Evolutionary conservation across 37 sponge, comb jelly and placozoan genomes (phyloP), one percentile per base, ranked within the genome.

Genomic region (Corticium candelabrum): DNA sequence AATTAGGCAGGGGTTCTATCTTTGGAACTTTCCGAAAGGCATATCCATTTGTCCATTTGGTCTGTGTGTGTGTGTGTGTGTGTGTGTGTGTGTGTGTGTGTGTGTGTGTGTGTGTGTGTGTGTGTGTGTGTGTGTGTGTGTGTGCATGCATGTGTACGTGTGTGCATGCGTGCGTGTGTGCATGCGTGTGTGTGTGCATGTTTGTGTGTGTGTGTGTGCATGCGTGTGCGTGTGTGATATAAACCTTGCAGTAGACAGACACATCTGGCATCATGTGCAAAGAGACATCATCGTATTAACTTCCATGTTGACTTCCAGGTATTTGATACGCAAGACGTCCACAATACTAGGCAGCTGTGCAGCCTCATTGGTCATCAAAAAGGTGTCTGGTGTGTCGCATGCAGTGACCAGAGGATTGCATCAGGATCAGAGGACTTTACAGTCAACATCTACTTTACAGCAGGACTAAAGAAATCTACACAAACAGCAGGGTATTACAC

Each of bases 371-470:
- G 70, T 40, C 30, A 79, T 68, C 21, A 50, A 21, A 50, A 50
- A 21, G 62, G 62, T 27, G 81, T 87, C 41, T 76, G 83, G 1
- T 84, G 86, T 77, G 89, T 80, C 7, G 81, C 74, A 15, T 90
- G 91, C 89, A 69, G 33, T 3, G 82, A 76, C 15, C 36, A 85
- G 34, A 68, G 78, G 21, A 77, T 91, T 72, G 90, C 86, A 27
- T 85, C 92, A 11, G 93, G 89, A 34, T 87, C 90, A 30, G 96
- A 91, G 31, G 96, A 96, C 75, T 39, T 85, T 41, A 74, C 90
- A 29, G 77, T 96, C 40, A n/a, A n/a, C n/a, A n/a, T n/a, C n/a
- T n/a, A n/a, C n/a, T n/a, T n/a, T n/a, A n/a, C n/a, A n/a, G n/a
- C n/a, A n/a, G n/a, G n/a, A n/a, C n/a, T n/a, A 38, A 84, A 5